These are phyloP conservation scores for Spatula versicolor DNA, from an alignment of 2,797 vertebrate genomes.

Conservation along the genomic window DNA sequence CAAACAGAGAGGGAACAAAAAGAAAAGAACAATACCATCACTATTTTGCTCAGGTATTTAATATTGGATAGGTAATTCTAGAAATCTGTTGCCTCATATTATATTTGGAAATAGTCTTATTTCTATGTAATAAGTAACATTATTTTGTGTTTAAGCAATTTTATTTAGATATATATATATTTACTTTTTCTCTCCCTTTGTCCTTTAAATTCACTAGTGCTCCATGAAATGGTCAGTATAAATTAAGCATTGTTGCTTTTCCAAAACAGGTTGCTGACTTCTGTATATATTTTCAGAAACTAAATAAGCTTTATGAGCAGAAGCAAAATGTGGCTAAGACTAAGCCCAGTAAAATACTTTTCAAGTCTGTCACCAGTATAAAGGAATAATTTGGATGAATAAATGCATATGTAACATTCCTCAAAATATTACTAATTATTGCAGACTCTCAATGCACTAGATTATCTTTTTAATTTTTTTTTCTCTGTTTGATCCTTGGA, in stretches of 20 bases:
- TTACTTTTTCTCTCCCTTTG: rapidly evolving
- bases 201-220: background rate
- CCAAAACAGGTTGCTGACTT: background rate
- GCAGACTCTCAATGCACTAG: background rate
- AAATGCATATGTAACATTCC: background rate
- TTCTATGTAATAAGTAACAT: background rate
- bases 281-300: background rate
- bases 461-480: background rate
- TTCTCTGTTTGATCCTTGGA: background rate
- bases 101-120: background rate
- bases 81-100: background rate
- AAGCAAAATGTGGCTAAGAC: background rate
- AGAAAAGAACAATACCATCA: rapidly evolving
- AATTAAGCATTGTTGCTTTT: background rate
- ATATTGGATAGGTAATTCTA: background rate
- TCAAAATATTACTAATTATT: background rate
- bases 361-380: background rate
- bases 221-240: background rate
- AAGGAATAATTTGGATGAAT: background rate
- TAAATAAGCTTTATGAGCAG: background rate
- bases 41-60: background rate
- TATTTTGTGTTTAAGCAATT: background rate
- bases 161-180: too few species aligned
- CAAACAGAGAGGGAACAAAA: background rate
- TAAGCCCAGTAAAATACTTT: background rate